Evolutionary conservation across 1,140 invertebrate species (phyloP), one percentile per base, ranked within the genome.

Genomic region (Heliconius nattereri): DNA sequence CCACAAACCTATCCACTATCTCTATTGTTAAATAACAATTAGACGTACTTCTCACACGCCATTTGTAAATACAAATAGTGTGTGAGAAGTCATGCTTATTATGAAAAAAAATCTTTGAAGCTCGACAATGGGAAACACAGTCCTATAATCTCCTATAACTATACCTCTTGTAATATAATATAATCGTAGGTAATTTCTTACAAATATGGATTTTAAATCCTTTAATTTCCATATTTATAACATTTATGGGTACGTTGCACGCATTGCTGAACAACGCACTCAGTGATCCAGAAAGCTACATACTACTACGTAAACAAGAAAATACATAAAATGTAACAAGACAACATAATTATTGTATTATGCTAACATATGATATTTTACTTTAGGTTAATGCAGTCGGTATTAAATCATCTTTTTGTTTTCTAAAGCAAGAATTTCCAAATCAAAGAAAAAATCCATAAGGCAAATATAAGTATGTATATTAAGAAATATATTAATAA

Each of bases 231-330:
- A 60, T 23, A 60, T 60, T n/a, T 60, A 26, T 26, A 60, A 13
- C 60, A 66, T 66, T 66, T 29, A 66, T 66, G 60, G 60, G 60
- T 66, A 26, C 23, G 23, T n/a, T 71, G 8, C 74, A 78, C 78
- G 81, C 81, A 79, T 70, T 71, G 40, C n/a, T 45, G 81, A 75
- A 75, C 81, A 79, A 74, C 60, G 52, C 20, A 72, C 26, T 66
- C 71, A 75, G 57, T 82, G 81, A 79, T 82, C 81, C 81, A 82
- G 78, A 79, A 82, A 78, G 54, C 49, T 66, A 76, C 71, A 73
- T 73, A 32, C 32, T 32, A 32, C 32, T 32, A 32, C 32, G 73
- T 75, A 35, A 78, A 74, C 72, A 75, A 71, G 70, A 49, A 54
- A 72, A 60, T 76, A 72, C 70, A 19, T 49, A 26, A 79, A n/a